phyloP scores from a whole-genome alignment of 2,888 invertebrate genomes.

The Lomographa bimaculata region DNA sequence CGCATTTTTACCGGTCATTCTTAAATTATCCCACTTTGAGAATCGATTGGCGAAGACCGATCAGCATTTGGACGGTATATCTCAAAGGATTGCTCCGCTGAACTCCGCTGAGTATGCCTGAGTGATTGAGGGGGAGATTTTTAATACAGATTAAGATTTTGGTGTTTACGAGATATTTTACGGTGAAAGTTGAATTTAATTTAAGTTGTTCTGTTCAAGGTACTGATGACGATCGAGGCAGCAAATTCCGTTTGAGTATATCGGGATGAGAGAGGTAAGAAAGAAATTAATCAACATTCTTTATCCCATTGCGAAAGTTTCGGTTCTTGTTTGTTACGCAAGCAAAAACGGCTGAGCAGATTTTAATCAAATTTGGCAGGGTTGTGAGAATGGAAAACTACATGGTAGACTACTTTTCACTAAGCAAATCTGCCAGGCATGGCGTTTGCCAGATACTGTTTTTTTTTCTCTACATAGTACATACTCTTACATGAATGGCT shows the following conservation, averaged over 20 bases:
- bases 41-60: slow-evolving; percentile 67
- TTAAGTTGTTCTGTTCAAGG: slow-evolving; percentile 35
- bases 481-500: too few relatives aligned
- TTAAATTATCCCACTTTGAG: slow-evolving; percentile 67
- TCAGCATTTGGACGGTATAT: slow-evolving; percentile 72
- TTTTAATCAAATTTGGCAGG: too few relatives aligned
- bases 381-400: too few relatives aligned
- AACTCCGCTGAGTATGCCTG: slow-evolving; percentile 30
- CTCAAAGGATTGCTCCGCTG: slow-evolving; percentile 62
- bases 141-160: slow-evolving; percentile 44
- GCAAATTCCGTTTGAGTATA: slow-evolving; percentile 19
- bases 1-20: slow-evolving; percentile 59
- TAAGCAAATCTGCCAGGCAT: too few relatives aligned
- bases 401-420: too few relatives aligned
- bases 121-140: slow-evolving; percentile 51
- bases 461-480: too few relatives aligned
- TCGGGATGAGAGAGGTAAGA: slow-evolving; percentile 58
- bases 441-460: too few relatives aligned
- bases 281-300: too few relatives aligned
- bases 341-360: too few relatives aligned
- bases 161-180: slow-evolving; percentile 24
- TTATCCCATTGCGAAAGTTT: too few relatives aligned
- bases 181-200: slow-evolving; percentile 13
- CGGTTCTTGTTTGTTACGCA: too few relatives aligned
- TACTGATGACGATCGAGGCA: slow-evolving; percentile 29